Evolutionary conservation across 23 tunicate genomes (phyloP), one percentile per base, ranked within the genome.

Genomic region (Aplidium turbinatum): DNA sequence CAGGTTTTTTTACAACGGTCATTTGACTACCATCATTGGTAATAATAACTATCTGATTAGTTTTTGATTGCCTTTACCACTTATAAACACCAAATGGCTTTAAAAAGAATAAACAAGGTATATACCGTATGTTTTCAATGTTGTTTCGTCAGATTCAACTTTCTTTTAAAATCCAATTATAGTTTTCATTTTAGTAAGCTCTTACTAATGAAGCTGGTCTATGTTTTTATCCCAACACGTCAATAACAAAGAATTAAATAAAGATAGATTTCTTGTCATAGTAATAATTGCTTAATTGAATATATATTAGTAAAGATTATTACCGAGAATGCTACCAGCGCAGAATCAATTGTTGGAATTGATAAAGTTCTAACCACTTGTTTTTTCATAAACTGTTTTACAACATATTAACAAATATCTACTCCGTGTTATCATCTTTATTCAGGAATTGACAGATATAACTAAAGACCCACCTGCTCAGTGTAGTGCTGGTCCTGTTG

Each of bases 401-500:
- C 16, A 42, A 42, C 16, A 9, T 42, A 16, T 42, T 42, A 42
- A 42, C 16, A 9, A 42, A 16, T 9, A 42, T 9, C 16, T 16
- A 42, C 13, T 42, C 48, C 9, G 48, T 42, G 63, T 20, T 11
- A 54, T 76, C 25, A 27, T 46, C 47, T 30, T 32, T 38, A 21
- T 55, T 19, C 38, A 90, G 85, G 97, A 90, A 55, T 35, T 78
- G 5, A 26, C 42, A 55, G 97, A 90, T 36, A 31, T 90, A 21
- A 57, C 33, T 20, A 54, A 69, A 39, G 97, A 90, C 63, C 97
- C 97, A 1, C 85, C 97, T 19, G 72, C 90, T 16, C 90, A 77
- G 48, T 90, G 90, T 66, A 83, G 85, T 55, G 98, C 98, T 18
- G 98, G 98, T 35, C 98, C 98, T 53, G 87, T 92, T 51, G 93